phyloP scores from a whole-genome alignment of 2,113 vertebrate species.

The Urocolius indicus region DNA sequence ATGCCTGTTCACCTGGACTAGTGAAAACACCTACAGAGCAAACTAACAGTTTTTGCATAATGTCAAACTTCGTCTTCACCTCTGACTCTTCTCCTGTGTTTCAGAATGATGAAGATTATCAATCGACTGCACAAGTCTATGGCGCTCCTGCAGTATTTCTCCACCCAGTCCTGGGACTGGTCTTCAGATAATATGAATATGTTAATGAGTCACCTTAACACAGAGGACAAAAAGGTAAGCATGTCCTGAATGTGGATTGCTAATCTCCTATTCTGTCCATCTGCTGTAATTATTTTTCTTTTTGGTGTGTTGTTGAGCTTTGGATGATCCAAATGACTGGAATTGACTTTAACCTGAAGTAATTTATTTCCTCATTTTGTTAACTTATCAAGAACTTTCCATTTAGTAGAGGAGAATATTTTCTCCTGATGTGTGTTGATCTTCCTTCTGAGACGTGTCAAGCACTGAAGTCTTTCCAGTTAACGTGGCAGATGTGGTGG shows the following conservation, averaged over 20 bases:
- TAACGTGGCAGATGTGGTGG: not conserved
- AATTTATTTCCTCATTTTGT: not conserved
- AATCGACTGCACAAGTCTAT: constrained; percentile 88
- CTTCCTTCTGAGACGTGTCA: not conserved
- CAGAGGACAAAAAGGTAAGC: constrained; percentile 89
- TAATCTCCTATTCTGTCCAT: not conserved
- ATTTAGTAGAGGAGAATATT: not conserved
- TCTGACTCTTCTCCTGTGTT: not conserved
- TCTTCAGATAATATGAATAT: constrained; percentile 91
- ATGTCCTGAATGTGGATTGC: not conserved
- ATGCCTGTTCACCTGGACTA: not conserved
- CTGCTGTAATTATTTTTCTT: not conserved
- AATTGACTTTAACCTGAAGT: not conserved
- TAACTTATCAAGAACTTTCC: not conserved
- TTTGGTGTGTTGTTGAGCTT: not conserved
- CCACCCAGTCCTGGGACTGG: constrained; percentile 93
- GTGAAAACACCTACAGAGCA: not conserved
- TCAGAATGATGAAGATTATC: constrained; percentile 92
- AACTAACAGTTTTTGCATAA: not conserved
- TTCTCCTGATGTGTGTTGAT: not conserved
- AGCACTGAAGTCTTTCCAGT: not conserved
- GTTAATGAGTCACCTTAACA: constrained; percentile 88
- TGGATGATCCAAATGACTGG: not conserved
- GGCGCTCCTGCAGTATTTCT: constrained; percentile 90
- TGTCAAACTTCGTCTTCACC: not conserved